These are phyloP conservation scores for Hedychridium roseum DNA, from an alignment of 2,888 invertebrate species.

Conservation along the genomic window DNA sequence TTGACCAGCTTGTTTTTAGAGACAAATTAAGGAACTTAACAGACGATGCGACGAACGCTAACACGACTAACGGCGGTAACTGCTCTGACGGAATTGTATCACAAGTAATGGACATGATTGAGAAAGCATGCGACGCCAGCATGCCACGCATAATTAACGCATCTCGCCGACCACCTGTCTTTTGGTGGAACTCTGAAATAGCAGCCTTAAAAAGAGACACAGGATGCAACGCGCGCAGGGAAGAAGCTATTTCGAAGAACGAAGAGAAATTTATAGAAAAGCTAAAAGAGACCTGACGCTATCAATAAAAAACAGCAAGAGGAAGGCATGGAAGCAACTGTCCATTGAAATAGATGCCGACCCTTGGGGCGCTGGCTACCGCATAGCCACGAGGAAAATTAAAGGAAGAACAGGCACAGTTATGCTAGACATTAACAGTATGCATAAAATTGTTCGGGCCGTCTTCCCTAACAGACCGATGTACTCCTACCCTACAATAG, in stretches of 20 bases:
- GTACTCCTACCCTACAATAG: neutral
- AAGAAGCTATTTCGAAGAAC: neutral
- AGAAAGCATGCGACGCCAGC: slow-evolving; percentile 22
- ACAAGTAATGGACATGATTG: slow-evolving; percentile 3
- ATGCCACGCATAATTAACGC: slow-evolving; percentile 21
- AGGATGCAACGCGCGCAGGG: slow-evolving; percentile 2
- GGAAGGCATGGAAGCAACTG: slow-evolving; percentile 28
- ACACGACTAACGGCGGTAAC: neutral
- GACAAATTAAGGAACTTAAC: too few relatives aligned
- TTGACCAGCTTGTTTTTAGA: neutral
- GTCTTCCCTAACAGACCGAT: slow-evolving; percentile 22
- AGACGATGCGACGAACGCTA: neutral
- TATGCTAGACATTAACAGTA: slow-evolving; percentile 20
- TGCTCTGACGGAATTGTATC: slow-evolving; percentile 6
- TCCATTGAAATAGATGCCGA: slow-evolving; percentile 28
- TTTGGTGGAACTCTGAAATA: slow-evolving; percentile 21
- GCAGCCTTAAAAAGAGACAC: slow-evolving; percentile 4
- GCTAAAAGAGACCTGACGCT: slow-evolving; percentile 1
- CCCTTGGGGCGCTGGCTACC: slow-evolving; percentile 36
- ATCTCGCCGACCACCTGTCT: slow-evolving; percentile 5
- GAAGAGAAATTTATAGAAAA: slow-evolving; percentile 8
- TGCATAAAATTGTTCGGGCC: slow-evolving; percentile 24
- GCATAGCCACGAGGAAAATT: slow-evolving; percentile 25
- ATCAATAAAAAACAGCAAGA: slow-evolving; percentile 15
- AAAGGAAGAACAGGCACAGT: slow-evolving; percentile 4